Evolutionary conservation across 2,888 invertebrate species (phyloP), one percentile per base, ranked within the genome.

Genomic region (Nomada fabriciana): DNA sequence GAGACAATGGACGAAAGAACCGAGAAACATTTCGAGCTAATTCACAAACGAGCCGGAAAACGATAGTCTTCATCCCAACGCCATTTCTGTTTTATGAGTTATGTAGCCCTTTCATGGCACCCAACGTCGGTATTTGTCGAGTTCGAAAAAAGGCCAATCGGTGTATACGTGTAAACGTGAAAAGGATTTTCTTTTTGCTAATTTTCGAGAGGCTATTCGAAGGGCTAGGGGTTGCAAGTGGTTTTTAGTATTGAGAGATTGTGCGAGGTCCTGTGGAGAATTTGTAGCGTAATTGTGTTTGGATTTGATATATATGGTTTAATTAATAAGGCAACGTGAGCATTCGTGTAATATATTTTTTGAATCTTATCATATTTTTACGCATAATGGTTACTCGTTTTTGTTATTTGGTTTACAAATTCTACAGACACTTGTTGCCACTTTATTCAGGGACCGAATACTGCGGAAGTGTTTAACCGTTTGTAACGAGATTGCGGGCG

Each of bases 71-170:
- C 47, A n/a, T 13, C 29, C 43, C 18, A 47, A 55, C 59, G 60
- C 67, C 74, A 13, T 36, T 68, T 65, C 36, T 55, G 52, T 72
- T 86, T 87, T 72, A 84, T 74, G 82, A 64, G 74, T 87, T 87
- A 7, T 36, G 36, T 36, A 7, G 36, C 7, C 36, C 5, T 36
- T 36, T 36, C 36, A 36, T 36, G 36, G 36, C 36, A 36, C 36
- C 36, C 73, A 57, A 20, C 42, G 20, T 23, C 29, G 79, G 80
- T 83, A 29, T 64, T 85, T 72, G 76, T 69, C 68, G 36, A 36
- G 36, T 57, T 15, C 23, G 47, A 36, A 60, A 61, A 13, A 20
- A n/a, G 73, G 60, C 50, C 70, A 15, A 83, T 68, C 61, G 61
- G 70, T 60, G 43, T 23, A 18, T 20, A 10, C 15, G 25, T 68